These are phyloP conservation scores for Leptinotarsa texana DNA, from an alignment of 1,140 invertebrate genomes.

Conservation along the genomic window DNA sequence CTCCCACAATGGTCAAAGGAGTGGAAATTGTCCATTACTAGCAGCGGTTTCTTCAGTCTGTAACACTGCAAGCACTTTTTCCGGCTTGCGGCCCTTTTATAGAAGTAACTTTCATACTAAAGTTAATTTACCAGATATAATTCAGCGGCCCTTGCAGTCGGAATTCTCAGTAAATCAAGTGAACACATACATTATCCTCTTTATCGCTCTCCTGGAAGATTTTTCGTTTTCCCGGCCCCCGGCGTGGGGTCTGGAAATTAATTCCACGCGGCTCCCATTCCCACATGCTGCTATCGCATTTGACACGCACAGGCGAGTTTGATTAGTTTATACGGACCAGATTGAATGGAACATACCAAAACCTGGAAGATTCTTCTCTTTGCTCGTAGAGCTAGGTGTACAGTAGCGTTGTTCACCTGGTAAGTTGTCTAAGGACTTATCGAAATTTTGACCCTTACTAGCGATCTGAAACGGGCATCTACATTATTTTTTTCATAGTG, in stretches of 20 bases:
- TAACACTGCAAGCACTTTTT: not conserved
- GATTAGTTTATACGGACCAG: not conserved
- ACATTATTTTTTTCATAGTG: too few relatives aligned
- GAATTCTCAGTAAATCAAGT: not conserved
- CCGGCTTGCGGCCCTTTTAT: not conserved
- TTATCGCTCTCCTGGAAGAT: not conserved
- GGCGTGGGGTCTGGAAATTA: constrained; percentile 7
- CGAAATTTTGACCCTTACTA: too few relatives aligned
- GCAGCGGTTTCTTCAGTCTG: not conserved
- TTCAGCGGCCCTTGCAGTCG: not conserved
- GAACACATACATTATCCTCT: constrained; percentile 1
- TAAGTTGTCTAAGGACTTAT: too few relatives aligned
- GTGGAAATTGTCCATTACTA: not conserved
- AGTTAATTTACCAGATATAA: constrained; percentile 1
- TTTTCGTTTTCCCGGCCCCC: not conserved
- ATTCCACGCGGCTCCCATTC: not conserved
- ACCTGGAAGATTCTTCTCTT: too few relatives aligned
- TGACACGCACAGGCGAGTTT: not conserved
- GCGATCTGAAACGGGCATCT: too few relatives aligned
- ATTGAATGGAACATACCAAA: not conserved
- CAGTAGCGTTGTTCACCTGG: too few relatives aligned
- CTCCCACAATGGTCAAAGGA: not conserved
- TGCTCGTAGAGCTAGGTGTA: too few relatives aligned
- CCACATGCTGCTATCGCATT: not conserved
- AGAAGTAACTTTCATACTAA: not conserved